These are phyloP conservation scores for Limnodromus scolopaceus DNA, from an alignment of 2,797 vertebrate species.

Conservation along the genomic window DNA sequence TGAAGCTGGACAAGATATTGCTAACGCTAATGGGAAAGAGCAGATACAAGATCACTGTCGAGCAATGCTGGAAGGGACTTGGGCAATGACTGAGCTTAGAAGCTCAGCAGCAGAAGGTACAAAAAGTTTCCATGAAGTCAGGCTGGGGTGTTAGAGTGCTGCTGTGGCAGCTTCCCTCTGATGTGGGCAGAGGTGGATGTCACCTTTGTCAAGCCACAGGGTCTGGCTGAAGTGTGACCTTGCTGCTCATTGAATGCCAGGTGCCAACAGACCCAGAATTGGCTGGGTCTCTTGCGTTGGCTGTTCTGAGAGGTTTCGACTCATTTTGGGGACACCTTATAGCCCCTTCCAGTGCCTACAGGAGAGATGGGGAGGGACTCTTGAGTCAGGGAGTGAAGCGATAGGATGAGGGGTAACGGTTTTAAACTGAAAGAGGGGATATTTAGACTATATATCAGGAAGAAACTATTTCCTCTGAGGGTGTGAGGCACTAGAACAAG, in stretches of 20 bases:
- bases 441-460: too few relatives aligned
- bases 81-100: background rate
- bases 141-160: background rate
- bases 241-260: background rate
- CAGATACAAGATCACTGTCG: background rate
- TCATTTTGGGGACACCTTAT: background rate
- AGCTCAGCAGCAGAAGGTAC: background rate
- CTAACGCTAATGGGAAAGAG: background rate
- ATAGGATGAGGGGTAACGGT: too few relatives aligned
- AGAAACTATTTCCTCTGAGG: too few relatives aligned
- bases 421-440: too few relatives aligned
- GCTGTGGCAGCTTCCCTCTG: background rate
- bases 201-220: background rate
- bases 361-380: too few relatives aligned
- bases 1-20: background rate
- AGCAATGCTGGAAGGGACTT: background rate
- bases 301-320: background rate
- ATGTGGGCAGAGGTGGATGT: background rate
- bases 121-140: background rate
- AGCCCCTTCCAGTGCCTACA: too few relatives aligned
- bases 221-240: background rate
- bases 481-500: too few relatives aligned
- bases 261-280: background rate
- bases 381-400: too few relatives aligned
- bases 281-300: background rate